A percentile compares a stretch with the other conserved stretches of the same genome.
These are phyloP conservation scores for Penaeus indicus DNA, from an alignment of 1,140 invertebrate species.

Conservation along the genomic window DNA sequence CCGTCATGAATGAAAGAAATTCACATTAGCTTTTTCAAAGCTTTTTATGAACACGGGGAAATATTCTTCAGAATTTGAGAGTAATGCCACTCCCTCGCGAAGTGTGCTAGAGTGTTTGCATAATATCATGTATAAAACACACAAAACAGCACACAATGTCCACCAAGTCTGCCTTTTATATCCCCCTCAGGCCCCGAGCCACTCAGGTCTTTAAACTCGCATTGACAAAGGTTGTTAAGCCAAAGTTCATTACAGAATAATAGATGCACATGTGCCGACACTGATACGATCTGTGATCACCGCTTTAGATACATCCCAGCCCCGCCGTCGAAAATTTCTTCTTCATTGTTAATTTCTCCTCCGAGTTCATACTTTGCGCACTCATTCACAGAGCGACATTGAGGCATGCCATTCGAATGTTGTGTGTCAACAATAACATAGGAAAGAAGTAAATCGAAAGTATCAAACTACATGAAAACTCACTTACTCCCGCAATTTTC, in stretches of 20 bases:
- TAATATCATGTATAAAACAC: constrained; percentile 21
- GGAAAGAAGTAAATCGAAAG: too few relatives aligned
- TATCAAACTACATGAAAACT: too few relatives aligned
- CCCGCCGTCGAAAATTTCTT: neutral
- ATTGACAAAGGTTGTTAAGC: constrained; percentile 53
- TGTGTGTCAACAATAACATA: too few relatives aligned
- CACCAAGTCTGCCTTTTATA: constrained; percentile 44
- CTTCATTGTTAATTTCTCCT: neutral
- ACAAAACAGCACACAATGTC: constrained; percentile 54
- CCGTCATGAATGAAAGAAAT: too few relatives aligned
- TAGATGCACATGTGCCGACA: constrained; percentile 53
- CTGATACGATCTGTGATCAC: constrained; percentile 53
- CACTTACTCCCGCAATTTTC: too few relatives aligned
- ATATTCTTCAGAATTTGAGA: too few relatives aligned
- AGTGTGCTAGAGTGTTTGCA: constrained; percentile 33
- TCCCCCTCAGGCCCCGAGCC: neutral
- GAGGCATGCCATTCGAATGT: too few relatives aligned
- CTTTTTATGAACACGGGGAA: too few relatives aligned
- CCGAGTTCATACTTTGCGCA: too few relatives aligned
- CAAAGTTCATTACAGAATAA: constrained; percentile 61
- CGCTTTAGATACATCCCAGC: neutral
- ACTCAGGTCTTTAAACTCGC: constrained; percentile 56
- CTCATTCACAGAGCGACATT: too few relatives aligned
- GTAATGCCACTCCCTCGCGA: neutral
- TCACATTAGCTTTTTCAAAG: too few relatives aligned